Base-by-base conservation (phyloP, 1,140 invertebrate species). In the Neotoxoptera formosana region DNA sequence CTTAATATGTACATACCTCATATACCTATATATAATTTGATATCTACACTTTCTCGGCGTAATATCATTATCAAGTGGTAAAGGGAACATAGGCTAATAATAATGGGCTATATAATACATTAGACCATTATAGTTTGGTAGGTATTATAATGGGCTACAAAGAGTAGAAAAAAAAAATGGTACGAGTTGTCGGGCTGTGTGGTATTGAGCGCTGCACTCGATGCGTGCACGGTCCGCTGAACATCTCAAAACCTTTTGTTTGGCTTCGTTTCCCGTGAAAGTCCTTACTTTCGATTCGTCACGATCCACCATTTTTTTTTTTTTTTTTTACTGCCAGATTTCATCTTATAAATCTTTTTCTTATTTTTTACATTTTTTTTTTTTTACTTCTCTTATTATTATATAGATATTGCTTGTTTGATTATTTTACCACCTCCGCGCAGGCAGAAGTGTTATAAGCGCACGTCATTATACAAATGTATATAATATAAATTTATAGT, bases 221-320 rank as follows among this genome's bases (percentile, higher is more conserved):
- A 51, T 56, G 91, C 48, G 81, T 93, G 91, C 91, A 93, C 91
- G 91, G 91, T 93, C 91, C 81, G 91, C 81, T 93, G 91, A 93
- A 93, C 91, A 93, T 93, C 91, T 93, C 91, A 51, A 93, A 91
- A 93, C 91, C 91, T 93, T 93, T 93, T 93, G 91, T 93, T 93
- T 86, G 81, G 91, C 91, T 93, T 93, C 91, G 91, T 93, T 93
- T 93, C 91, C 91, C 91, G 91, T 93, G 91, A 93, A 93, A 93
- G 91, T 93, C 91, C 91, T 93, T 93, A 93, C 91, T 93, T 93
- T 93, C 91, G 91, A 93, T 93, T 93, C 91, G 91, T 93, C 91
- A 93, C 91, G 91, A 86, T 84, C 81, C 91, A 93, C 91, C 91
- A 93, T 93, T 90, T 90, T 89, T 89, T 87, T 51, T 88, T 51